Base-by-base conservation (phyloP, 2,888 invertebrate genomes). In the Oligia latruncula region DNA sequence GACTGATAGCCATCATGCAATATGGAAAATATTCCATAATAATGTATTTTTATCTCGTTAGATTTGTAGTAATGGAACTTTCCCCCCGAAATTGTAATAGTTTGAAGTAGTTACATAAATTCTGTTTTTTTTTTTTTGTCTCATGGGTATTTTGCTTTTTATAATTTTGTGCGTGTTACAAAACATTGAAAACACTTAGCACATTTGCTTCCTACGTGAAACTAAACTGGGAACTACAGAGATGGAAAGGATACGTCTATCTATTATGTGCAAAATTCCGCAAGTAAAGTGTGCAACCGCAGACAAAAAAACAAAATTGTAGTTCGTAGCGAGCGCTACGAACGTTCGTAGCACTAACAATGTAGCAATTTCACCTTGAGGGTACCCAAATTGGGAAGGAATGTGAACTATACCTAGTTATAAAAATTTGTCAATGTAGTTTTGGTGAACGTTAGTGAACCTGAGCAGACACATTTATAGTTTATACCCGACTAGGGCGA, bases 21-120 rank as follows among this genome's bases (percentile, higher is more conserved):
- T 84, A 83, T 66, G 73, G 80, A 85, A 89, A 90, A 83, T 87
- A 86, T 86, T 86, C 88, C 89, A 80, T 82, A 79, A 67, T 70
- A 64, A 46, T 40, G 15, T 78, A 52, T 23, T 81, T 64, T 71
- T 77, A 79, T 82, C 68, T 76, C 13, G 55, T 43, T 64, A 60
- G 11, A 43, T 58, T 20, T 23, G 23, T 62, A 43, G n/a, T 35
- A 55, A 43, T 62, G 83, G 77, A 83, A 85, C 68, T 75, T 83
- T 83, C 77, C 80, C 73, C 8, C 20, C 23, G 23, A 46, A 52
- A 82, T 74, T 55, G 20, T 40, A 15, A 29, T 62, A 17, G 29
- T 60, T 71, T 49, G 40, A 11, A 35, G 68, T 29, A 15, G 13
- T 40, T 23, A 43, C 23, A 0, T 60, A 46, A 15, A 1, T 46